Base-by-base conservation (phyloP, 1,140 invertebrate species). In the Drosophila nannoptera region DNA sequence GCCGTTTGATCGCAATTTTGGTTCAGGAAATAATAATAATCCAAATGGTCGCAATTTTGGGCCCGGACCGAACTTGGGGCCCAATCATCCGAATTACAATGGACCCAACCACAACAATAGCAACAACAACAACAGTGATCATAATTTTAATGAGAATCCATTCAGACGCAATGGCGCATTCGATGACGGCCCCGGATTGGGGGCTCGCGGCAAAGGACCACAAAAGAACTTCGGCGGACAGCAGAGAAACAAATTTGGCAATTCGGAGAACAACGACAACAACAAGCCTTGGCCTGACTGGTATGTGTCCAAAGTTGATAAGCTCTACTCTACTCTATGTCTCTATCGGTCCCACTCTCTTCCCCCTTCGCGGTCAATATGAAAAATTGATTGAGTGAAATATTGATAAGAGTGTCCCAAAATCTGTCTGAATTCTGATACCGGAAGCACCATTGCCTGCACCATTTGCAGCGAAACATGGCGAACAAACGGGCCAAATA, bases 121-220 rank as follows among this genome's bases (percentile, higher is more conserved):
- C 12, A 53, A 64, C 4, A 36, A 36, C 35, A 36, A 4, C 8
- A 36, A 36, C 35, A 36, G 8, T 4, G 4, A 36, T 36, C 6
- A 36, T 43, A 40, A 32, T 3, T 74, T 67, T 29, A 73, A 48
- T 56, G 73, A 78, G 38, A 84, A 84, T 69, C 80, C 80, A 4
- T 84, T 84, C 43, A 60, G 76, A 36, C 76, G 80, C 6, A 77
- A 73, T 2, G 49, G 64, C 31, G 80, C 68, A 35, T 84, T 86
- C 9, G 73, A 80, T 35, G 67, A 69, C 4, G 73, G 69, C 33
- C 66, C 69, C 4, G 68, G 65, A 6, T 67, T 58, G 16, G 60
- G 49, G 16, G 31, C 58, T 9, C 50, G 60, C 8, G 60, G 58
- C 42, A 60, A 48, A 11, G 33, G 66, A 43, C 64, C 50, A 46